Percentiles rank a stretch among this genome's conserved stretches.
phyloP scores from a whole-genome alignment of 2,113 vertebrate genomes.

The Oreochromis niloticus region DNA sequence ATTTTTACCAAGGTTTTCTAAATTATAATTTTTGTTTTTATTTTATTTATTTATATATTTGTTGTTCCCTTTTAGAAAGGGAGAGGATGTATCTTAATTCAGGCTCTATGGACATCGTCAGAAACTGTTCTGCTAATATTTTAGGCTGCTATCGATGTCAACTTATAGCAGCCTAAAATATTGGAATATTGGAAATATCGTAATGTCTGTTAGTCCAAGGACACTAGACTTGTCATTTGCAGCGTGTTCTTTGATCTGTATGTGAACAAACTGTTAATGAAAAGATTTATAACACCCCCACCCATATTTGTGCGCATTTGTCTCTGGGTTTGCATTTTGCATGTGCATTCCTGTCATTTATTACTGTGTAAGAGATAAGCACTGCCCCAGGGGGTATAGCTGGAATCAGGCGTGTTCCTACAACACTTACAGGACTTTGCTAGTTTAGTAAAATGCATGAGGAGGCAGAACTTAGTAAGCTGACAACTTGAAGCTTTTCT shows the following conservation, averaged over 20 bases:
- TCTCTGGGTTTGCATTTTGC: background rate
- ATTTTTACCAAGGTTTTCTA: too few relatives aligned
- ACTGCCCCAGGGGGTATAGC: background rate
- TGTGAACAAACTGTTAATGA: background rate
- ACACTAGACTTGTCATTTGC: background rate
- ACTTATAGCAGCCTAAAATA: too few relatives aligned
- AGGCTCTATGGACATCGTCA: too few relatives aligned
- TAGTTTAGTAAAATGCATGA: background rate
- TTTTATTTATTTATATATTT: too few relatives aligned
- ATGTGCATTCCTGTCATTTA: conserved; percentile 10
- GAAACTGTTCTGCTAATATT: background rate
- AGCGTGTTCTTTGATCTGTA: background rate
- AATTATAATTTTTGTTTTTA: too few relatives aligned
- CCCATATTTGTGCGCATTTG: background rate
- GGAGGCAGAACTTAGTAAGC: background rate
- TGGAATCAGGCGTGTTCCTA: background rate
- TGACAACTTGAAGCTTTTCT: background rate
- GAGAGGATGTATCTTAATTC: too few relatives aligned
- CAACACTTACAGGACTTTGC: background rate
- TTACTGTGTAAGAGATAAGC: background rate
- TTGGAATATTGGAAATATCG: too few relatives aligned
- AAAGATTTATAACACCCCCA: background rate
- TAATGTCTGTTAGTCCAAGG: background rate
- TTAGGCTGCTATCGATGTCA: background rate
- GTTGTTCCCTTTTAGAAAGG: too few relatives aligned